Percentiles rank a stretch among this genome's conserved stretches.
These are phyloP conservation scores for Nemoura dubitans DNA, from an alignment of 2,888 invertebrate species.

Conservation along the genomic window DNA sequence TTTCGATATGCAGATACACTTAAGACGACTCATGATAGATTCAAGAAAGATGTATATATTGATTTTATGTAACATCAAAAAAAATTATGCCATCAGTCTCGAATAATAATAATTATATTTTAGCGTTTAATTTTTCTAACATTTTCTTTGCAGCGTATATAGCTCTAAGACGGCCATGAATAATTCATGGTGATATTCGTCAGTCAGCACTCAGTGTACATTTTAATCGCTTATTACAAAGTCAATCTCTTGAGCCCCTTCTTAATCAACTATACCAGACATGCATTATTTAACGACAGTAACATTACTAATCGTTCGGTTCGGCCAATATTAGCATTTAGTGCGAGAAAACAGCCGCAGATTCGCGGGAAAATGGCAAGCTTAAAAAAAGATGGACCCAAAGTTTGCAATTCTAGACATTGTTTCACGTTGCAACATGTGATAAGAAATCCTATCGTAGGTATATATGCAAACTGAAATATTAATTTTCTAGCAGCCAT, in stretches of 20 bases:
- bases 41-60: neutral
- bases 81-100: neutral
- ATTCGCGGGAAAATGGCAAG: neutral
- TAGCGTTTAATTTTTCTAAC: neutral
- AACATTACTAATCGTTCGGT: conserved; percentile 27
- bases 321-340: conserved; percentile 20
- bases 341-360: neutral
- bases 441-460: neutral
- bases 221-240: conserved; percentile 36
- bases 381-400: neutral
- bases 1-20: too few species aligned
- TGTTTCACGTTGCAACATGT: neutral
- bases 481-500: neutral
- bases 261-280: conserved; percentile 36
- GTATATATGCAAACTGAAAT: neutral
- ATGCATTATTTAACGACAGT: conserved; percentile 36
- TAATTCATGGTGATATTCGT: conserved; percentile 33
- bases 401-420: neutral
- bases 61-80: neutral
- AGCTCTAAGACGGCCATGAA: neutral
- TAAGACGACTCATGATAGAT: neutral
- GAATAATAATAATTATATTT: neutral
- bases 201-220: conserved; percentile 28
- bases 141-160: neutral
- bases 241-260: conserved; percentile 41